Evolutionary conservation across 2,797 vertebrate species (phyloP), one percentile per base, ranked within the genome.

Genomic region (Melanogrammus aeglefinus): DNA sequence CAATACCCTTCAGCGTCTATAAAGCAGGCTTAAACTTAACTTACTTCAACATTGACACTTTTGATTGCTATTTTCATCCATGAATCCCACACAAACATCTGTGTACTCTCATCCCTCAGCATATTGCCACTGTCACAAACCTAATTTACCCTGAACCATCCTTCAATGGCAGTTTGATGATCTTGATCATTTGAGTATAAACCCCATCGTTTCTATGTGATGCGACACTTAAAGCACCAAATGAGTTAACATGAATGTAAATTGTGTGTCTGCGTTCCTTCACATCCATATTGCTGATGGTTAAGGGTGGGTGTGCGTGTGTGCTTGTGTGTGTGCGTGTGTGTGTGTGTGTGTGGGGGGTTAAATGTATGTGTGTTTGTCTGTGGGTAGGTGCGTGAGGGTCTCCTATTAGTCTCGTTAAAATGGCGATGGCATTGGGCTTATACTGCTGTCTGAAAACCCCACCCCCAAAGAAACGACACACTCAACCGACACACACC

Each of bases 361-460:
- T 3, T 70, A n/a, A 27, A 10, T 74, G 72, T 82, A 79, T 82
- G 85, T 76, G 78, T 86, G 1, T 31, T 31, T 31, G 78, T 85
- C 74, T 78, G 69, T 74, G 79, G 73, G 72, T 78, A 83, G 86
- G 91, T 90, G 88, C 92, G 91, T 90, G 86, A 84, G 85, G 83
- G 76, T 83, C 85, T 85, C 85, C 76, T 86, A 75, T 81, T 81
- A 35, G 81, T 80, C 88, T 91, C 91, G 90, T 91, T 88, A 36
- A 77, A 75, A 84, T 77, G 75, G 81, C 78, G 92, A 89, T 88
- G 83, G 85, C 87, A 78, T 80, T 51, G 0, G 66, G 82, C 84
- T 87, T 82, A 91, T 91, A 89, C 84, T 76, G 74, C 83, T 88
- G 13, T 16, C 44, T 47, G 44, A 16, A 18, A 70, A 12, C 5